A percentile compares a stretch with the other conserved stretches of the same genome.
These are phyloP conservation scores for Crocodylus rhombifer DNA, from an alignment of 2,797 vertebrate genomes.

Conservation along the genomic window DNA sequence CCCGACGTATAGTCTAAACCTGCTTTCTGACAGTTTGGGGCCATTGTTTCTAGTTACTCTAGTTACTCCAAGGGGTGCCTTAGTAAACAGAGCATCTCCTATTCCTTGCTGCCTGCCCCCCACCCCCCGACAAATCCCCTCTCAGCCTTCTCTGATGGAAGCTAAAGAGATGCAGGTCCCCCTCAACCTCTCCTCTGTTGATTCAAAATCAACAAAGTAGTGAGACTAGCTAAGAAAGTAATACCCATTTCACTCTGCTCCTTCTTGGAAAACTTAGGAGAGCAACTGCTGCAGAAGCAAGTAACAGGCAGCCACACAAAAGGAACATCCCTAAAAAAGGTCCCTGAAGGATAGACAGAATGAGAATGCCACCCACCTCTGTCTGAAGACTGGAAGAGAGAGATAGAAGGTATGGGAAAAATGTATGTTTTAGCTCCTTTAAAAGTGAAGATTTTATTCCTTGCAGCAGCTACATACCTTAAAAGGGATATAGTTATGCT, in stretches of 20 bases:
- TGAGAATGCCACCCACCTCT: background rate
- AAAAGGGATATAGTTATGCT: background rate
- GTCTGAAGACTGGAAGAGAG: background rate
- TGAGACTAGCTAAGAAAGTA: background rate
- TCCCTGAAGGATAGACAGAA: background rate
- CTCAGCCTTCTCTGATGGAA: too few relatives aligned
- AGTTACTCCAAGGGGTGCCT: too few relatives aligned
- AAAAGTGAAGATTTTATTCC: background rate
- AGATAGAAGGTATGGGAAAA: background rate
- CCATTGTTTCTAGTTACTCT: too few relatives aligned
- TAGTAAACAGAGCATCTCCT: too few relatives aligned
- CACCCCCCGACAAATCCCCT: too few relatives aligned
- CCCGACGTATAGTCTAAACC: too few relatives aligned
- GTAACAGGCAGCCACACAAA: background rate
- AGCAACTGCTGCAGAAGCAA: background rate
- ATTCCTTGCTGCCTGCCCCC: too few relatives aligned
- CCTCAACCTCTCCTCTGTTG: too few relatives aligned
- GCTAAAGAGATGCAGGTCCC: too few relatives aligned
- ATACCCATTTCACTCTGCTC: background rate
- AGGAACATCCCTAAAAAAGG: background rate
- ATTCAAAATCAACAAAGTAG: too few relatives aligned
- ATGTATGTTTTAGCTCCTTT: too few relatives aligned
- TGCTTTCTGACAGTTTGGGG: too few relatives aligned
- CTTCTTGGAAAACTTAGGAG: background rate
- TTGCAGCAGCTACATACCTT: background rate